Percentiles rank a stretch among this genome's conserved stretches.
Evolutionary conservation across 2,113 vertebrate species (phyloP).

Genomic region (Meleagris gallopavo): DNA sequence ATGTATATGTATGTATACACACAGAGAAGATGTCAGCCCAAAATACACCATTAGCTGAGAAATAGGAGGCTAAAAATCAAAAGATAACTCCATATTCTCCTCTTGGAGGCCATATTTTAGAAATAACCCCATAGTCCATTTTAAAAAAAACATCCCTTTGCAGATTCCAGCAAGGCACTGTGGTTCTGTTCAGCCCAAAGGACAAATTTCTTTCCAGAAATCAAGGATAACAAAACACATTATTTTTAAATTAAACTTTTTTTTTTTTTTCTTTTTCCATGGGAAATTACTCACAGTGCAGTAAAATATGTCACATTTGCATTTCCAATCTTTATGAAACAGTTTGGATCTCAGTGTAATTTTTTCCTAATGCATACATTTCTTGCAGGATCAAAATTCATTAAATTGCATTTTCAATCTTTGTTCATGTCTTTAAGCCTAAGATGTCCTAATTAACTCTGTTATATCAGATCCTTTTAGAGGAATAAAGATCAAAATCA

Average conservation of each 20-base stretch:
- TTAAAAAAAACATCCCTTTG: background rate
- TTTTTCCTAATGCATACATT: background rate
- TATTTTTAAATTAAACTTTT: conserved; percentile 64
- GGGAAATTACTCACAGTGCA: conserved; percentile 42
- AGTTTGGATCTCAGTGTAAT: conserved; percentile 3
- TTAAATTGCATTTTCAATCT: conserved; percentile 22
- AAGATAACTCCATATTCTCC: background rate
- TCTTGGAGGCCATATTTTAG: background rate
- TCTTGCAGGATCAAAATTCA: conserved; percentile 25
- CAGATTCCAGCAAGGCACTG: background rate
- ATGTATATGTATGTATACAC: background rate
- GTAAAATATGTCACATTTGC: conserved; percentile 3
- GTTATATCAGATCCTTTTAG: background rate
- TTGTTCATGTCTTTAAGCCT: conserved; percentile 31
- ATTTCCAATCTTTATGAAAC: conserved; percentile 31
- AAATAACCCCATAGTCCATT: background rate
- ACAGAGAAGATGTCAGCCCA: background rate
- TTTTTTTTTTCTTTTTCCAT: conserved; percentile 14
- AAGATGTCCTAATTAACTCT: background rate
- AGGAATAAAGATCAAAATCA: background rate
- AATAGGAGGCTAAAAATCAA: background rate
- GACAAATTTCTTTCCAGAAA: background rate
- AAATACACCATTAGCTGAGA: background rate
- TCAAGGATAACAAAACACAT: conserved; percentile 29
- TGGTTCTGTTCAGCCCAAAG: background rate